A percentile compares a stretch with the other conserved stretches of the same genome.
phyloP scores from a whole-genome alignment of 1,140 invertebrate genomes.

The Frieseomelitta varia region DNA sequence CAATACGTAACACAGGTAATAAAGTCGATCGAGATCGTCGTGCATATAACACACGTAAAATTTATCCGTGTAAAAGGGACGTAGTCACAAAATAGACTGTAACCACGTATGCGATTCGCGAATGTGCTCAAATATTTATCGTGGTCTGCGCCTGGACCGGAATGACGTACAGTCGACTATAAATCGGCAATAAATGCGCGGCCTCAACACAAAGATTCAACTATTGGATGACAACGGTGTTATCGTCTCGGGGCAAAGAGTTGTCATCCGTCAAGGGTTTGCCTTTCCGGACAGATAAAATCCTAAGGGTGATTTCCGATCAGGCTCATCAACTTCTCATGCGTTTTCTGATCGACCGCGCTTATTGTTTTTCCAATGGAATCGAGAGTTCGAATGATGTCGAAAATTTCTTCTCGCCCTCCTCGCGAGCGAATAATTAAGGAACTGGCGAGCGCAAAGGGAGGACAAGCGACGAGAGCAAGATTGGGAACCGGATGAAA shows the following conservation, averaged over 20 bases:
- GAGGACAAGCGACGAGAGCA: neutral
- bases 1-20: neutral
- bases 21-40: neutral
- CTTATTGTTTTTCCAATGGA: neutral
- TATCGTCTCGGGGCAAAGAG: neutral
- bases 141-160: neutral
- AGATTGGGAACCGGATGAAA: conserved; percentile 24
- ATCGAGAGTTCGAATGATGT: conserved; percentile 1
- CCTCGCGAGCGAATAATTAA: conserved; percentile 47
- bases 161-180: conserved; percentile 14
- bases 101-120: too few species aligned
- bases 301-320: conserved; percentile 35
- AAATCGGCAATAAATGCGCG: conserved; percentile 35
- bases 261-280: neutral
- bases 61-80: neutral
- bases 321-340: neutral
- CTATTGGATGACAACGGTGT: neutral
- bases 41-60: neutral
- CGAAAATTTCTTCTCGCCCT: conserved; percentile 43
- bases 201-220: neutral
- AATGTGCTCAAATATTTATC: conserved; percentile 40
- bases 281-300: conserved; percentile 34
- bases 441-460: neutral
- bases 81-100: too few species aligned
- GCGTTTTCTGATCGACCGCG: neutral